Base-by-base conservation (phyloP, 2,888 invertebrate genomes). In the Lypha dubia region DNA sequence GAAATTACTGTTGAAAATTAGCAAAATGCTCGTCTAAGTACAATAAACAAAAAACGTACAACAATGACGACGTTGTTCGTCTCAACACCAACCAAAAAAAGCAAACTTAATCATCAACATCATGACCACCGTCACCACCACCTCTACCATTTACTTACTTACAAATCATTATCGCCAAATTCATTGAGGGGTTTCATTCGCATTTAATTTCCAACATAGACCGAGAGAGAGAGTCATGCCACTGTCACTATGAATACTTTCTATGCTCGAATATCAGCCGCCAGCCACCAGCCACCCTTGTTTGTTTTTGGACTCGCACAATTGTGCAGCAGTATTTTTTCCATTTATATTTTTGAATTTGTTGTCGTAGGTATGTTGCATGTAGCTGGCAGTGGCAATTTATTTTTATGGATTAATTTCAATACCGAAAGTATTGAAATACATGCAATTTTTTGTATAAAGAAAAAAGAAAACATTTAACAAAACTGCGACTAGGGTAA, bases 361-460 rank as follows among this genome's bases (percentile, higher is more conserved):
- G 77, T 77, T 70, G 60, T 70, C 77, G 77, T 77, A 77, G 77
- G 68, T 60, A 68, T 70, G 60, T 70, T 68, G 77, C 70, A 77
- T 68, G 68, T 60, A 68, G 49, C 17, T 22, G 68, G 77, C 65
- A 79, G 71, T 79, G 65, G 79, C 79, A 79, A 79, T 79, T 79
- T 79, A 67, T 79, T 41, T 65, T 65, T 67, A 56, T 63, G 81
- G 70, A 82, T 82, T 82, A 82, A 82, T 82, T 82, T 70, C 70
- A 82, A 70, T 75, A 46, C 46, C 20, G 17, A 62, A 56, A 68
- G 63, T 82, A 71, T 82, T 75, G 68, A 63, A 81, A 81, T 56
- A 56, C 62, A 46, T 9, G 60, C 58, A 67, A 38, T 67, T 76
- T 67, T 58, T 49, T n/a, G 38, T 41, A 22, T 28, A 58, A 9